These are phyloP conservation scores for Trinorchestia longiramus DNA, from an alignment of 1,140 invertebrate species.

Conservation along the genomic window DNA sequence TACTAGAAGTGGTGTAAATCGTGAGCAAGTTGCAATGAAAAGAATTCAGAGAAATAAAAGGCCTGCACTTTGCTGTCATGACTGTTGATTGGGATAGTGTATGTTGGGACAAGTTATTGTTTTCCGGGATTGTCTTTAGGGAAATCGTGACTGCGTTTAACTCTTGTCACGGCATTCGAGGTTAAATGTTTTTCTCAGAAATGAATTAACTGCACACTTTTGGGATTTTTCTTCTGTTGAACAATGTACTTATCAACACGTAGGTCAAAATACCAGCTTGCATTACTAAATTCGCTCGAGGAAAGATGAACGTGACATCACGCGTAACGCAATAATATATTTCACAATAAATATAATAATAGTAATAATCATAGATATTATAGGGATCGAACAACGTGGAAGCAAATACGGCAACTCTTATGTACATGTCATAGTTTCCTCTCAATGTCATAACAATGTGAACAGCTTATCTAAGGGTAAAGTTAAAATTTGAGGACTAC, in stretches of 20 bases:
- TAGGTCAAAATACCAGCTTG: background rate
- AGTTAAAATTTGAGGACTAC: constrained; percentile 38
- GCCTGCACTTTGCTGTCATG: background rate
- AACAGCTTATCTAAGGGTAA: constrained; percentile 52
- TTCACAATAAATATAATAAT: constrained; percentile 54
- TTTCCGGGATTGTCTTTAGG: background rate
- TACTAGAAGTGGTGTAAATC: background rate
- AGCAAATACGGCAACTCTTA: constrained; percentile 53
- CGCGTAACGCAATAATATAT: constrained; percentile 41
- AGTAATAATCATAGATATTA: constrained; percentile 54
- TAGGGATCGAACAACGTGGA: constrained; percentile 52
- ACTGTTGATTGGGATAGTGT: background rate
- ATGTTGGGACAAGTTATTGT: background rate
- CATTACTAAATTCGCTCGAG: background rate
- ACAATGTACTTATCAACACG: background rate
- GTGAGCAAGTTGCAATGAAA: background rate
- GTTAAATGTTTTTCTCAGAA: background rate
- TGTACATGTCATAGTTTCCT: constrained; percentile 47
- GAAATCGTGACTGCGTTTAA: background rate
- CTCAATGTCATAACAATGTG: constrained; percentile 47
- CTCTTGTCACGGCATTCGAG: background rate
- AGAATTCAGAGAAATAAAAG: background rate
- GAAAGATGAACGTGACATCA: background rate
- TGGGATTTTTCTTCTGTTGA: background rate
- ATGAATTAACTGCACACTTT: background rate